Evolutionary conservation across 2,113 vertebrate species (phyloP).

Genomic region (Marmota monax): DNA sequence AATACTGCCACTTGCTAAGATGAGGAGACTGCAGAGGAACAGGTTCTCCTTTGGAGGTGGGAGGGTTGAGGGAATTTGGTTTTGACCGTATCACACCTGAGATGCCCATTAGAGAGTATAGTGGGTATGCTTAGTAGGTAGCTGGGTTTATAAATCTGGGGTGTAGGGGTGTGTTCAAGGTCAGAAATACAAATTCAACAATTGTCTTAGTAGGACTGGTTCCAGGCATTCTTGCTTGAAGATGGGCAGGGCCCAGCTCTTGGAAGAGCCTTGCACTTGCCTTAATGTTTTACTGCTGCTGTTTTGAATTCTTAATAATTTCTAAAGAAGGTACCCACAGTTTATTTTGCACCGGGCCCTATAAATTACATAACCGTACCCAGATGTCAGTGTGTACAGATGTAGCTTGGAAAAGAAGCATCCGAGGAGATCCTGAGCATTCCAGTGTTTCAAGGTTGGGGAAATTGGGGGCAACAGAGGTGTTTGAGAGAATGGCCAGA

Average conservation of each 20-base stretch:
- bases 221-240: rapidly evolving
- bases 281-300: not conserved
- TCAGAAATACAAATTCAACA: not conserved
- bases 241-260: rapidly evolving
- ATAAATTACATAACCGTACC: not conserved
- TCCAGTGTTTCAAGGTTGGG: not conserved
- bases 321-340: not conserved
- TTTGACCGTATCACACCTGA: not conserved
- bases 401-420: not conserved
- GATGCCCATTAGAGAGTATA: not conserved
- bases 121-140: not conserved
- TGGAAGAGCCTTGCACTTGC: not conserved
- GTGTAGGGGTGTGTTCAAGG: not conserved
- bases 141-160: not conserved
- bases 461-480: not conserved
- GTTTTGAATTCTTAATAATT: not conserved
- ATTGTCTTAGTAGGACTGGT: rapidly evolving
- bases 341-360: not conserved
- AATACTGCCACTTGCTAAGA: rapidly evolving
- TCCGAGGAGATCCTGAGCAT: not conserved
- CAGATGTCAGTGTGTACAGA: not conserved
- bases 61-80: not conserved
- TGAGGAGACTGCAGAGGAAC: not conserved
- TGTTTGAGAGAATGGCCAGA: not conserved
- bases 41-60: not conserved